Conservation (phyloP, 2,113 vertebrate species). For the Bucco capensis region DNA sequence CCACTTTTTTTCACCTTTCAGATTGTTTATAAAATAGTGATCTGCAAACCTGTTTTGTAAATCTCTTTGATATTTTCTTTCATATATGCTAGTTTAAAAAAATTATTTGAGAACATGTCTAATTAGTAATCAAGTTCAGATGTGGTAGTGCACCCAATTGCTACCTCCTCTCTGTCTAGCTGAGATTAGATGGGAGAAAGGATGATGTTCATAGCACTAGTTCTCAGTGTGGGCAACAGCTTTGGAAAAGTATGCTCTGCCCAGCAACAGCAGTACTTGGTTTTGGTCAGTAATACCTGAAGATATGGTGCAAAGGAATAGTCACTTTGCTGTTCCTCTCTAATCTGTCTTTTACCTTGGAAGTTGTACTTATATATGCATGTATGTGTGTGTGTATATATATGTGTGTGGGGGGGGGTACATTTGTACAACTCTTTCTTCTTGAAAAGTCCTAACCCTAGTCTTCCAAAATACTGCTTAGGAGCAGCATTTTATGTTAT, state of each 20-base stretch:
- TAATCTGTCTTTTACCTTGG: neutral
- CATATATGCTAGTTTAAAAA: neutral
- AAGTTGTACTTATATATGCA: neutral
- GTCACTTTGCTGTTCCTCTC: neutral
- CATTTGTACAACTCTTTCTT: neutral
- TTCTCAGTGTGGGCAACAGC: neutral
- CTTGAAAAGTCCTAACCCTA: neutral
- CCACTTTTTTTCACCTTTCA: neutral
- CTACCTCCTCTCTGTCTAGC: neutral
- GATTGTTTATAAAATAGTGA: neutral
- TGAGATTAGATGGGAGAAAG: neutral
- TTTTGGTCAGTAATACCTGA: neutral
- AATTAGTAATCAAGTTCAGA: neutral
- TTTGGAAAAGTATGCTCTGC: neutral
- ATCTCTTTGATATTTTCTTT: slow-evolving; percentile 2
- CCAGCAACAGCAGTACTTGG: neutral
- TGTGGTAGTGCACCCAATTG: neutral
- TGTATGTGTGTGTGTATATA: neutral
- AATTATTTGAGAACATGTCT: neutral
- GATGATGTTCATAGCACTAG: neutral
- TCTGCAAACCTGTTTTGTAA: neutral
- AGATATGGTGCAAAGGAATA: neutral
- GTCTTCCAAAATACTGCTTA: neutral
- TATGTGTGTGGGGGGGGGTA: rapidly evolving
- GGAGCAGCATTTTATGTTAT: neutral